Evolutionary conservation across 2,113 vertebrate species (phyloP), one percentile per base, ranked within the genome.

Genomic region (Aptenodytes patagonicus): DNA sequence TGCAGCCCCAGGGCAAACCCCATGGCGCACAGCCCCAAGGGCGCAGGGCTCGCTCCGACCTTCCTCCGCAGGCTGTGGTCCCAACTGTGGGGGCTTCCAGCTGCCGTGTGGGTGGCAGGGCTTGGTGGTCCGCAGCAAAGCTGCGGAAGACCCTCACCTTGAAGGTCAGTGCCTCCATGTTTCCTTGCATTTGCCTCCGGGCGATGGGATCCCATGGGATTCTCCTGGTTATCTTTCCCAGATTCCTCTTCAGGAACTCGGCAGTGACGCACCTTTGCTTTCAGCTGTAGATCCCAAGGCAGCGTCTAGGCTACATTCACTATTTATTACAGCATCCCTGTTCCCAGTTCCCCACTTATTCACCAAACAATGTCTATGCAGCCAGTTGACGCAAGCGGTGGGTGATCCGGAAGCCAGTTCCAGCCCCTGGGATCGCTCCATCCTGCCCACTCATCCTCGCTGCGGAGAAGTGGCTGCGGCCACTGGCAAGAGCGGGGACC

Each of bases 401-500:
- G 72, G 54, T 44, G 52, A 72, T n/a, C 2, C 44, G n/a, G 94
- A 91, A 90, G 69, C 83, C 93, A 76, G 55, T 86, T n/a, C 13
- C 32, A 7, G 80, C 95, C 91, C 94, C 44, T 31, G 96, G 91
- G 93, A 82, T 6, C 1, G 0, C 81, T 91, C 70, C 13, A 0
- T 76, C 20, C 96, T 96, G 93, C 96, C 96, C 55, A 94, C 95
- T 96, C 95, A 76, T 31, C 90, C 90, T 68, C 17, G 1, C 19
- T 68, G 21, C 7, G 0, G 40, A 89, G 79, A 81, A 60, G 40
- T n/a, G 46, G 70, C 87, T 2, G 2, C 4, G 1, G 72, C 51
- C 82, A 29, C 86, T 31, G 77, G 73, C 90, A 61, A 72, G 29
- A n/a, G n/a, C 1, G 3, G 76, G 65, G 26, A 47, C 4, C 77